These are phyloP conservation scores for Zelostemma sp. DNA, from an alignment of 1,140 invertebrate species.

Conservation along the genomic window DNA sequence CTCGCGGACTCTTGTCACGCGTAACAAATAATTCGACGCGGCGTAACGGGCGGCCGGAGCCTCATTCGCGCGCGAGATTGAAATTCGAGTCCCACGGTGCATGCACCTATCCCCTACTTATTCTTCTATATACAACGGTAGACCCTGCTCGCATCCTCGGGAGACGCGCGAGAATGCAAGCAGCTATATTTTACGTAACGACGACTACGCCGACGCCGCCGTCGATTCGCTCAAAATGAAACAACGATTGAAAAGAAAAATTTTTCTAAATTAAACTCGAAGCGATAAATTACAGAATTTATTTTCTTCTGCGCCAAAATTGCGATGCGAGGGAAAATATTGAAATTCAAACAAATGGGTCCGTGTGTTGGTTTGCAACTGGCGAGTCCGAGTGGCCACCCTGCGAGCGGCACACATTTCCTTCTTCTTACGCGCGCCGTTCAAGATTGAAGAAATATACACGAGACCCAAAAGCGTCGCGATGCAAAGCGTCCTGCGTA, in stretches of 20 bases:
- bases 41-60: conserved; percentile 23
- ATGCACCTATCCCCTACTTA: too few relatives aligned
- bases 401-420: too few relatives aligned
- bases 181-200: too few relatives aligned
- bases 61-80: conserved; percentile 62
- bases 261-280: too few relatives aligned
- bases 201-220: too few relatives aligned
- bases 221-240: too few relatives aligned
- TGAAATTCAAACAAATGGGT: conserved; percentile 18
- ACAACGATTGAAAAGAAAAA: too few relatives aligned
- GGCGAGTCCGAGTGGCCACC: conserved; percentile 33
- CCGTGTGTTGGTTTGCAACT: not conserved
- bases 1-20: conserved; percentile 50
- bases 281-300: conserved; percentile 14
- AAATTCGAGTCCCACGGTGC: conserved; percentile 64
- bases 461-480: conserved; percentile 65
- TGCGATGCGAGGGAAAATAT: not conserved
- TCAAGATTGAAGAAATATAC: conserved; percentile 67
- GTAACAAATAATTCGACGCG: conserved; percentile 46
- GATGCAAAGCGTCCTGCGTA: conserved; percentile 63
- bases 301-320: conserved; percentile 39
- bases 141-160: too few relatives aligned
- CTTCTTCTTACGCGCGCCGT: conserved; percentile 48
- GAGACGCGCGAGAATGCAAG: too few relatives aligned
- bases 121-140: too few relatives aligned